Conservation (phyloP, 2,113 vertebrate species). For the Prinia subflava region DNA sequence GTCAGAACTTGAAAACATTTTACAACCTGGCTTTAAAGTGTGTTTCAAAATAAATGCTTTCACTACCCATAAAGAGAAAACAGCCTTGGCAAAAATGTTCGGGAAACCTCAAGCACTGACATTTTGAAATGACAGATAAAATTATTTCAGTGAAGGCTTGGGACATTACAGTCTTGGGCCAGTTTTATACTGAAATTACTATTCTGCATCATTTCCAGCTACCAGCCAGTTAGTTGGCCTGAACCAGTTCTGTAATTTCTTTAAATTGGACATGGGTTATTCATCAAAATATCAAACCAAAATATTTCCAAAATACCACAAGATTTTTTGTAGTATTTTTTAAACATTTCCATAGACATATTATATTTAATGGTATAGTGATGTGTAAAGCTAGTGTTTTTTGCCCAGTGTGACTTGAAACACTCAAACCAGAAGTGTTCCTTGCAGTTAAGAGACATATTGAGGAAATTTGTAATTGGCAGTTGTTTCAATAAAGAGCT, state of each 20-base stretch:
- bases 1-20: conserved; percentile 15
- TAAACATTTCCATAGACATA: neutral
- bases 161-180: neutral
- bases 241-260: neutral
- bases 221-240: neutral
- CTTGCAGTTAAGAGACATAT: neutral
- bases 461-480: neutral
- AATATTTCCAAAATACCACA: neutral
- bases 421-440: neutral
- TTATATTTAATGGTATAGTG: neutral
- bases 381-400: neutral
- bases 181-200: neutral
- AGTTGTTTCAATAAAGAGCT: neutral
- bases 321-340: neutral
- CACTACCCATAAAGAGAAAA: neutral
- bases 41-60: conserved; percentile 8
- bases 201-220: neutral
- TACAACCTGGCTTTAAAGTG: neutral
- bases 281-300: neutral
- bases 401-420: neutral
- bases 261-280: neutral
- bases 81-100: neutral
- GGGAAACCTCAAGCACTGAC: neutral
- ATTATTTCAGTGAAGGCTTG: neutral
- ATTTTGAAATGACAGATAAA: neutral